These are phyloP conservation scores for Bothrops jararaca DNA, from an alignment of 2,113 vertebrate genomes.

Conservation along the genomic window DNA sequence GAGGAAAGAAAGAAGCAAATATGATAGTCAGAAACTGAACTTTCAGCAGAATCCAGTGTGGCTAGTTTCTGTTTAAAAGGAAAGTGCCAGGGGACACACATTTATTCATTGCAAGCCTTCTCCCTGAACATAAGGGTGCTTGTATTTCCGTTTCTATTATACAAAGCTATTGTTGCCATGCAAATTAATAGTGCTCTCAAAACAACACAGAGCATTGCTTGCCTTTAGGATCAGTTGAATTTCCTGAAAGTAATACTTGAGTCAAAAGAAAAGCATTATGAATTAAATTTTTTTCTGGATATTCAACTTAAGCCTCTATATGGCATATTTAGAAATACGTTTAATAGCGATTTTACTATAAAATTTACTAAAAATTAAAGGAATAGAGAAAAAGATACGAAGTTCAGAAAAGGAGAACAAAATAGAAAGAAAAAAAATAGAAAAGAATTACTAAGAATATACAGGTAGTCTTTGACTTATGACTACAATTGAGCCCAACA, in stretches of 20 bases:
- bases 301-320: conserved; percentile 6
- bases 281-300: conserved; percentile 8
- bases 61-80: not conserved
- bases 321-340: not conserved
- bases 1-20: not conserved
- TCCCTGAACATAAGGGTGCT: not conserved
- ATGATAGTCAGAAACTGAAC: not conserved
- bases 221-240: not conserved
- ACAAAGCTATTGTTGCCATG: not conserved
- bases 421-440: not conserved
- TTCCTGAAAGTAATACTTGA: not conserved
- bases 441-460: not conserved
- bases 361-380: not conserved
- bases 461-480: not conserved
- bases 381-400: not conserved
- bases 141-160: not conserved
- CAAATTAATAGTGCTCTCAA: conserved; percentile 18
- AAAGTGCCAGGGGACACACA: not conserved
- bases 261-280: not conserved
- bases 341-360: not conserved
- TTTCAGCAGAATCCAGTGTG: not conserved
- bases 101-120: not conserved
- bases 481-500: not conserved
- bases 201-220: not conserved
- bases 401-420: not conserved